These are phyloP conservation scores for Galleria mellonella DNA, from an alignment of 1,140 invertebrate species.

Conservation along the genomic window DNA sequence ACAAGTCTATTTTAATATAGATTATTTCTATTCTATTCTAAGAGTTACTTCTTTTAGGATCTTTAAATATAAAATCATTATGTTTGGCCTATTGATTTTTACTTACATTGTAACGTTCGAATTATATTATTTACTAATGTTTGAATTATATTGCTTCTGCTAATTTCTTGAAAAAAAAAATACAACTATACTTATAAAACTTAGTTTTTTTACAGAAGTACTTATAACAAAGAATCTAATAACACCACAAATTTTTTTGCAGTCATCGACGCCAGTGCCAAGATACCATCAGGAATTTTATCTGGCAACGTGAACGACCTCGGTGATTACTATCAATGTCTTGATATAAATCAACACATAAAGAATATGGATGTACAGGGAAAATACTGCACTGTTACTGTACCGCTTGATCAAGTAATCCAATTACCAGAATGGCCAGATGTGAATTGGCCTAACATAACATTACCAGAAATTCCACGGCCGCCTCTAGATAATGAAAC, in stretches of 20 bases:
- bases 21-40: too few relatives aligned
- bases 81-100: too few relatives aligned
- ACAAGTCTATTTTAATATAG: too few relatives aligned
- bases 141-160: too few relatives aligned
- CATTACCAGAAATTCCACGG: conserved; percentile 1
- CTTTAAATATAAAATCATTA: too few relatives aligned
- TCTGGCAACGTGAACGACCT: conserved; percentile 22
- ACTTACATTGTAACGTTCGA: too few relatives aligned
- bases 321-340: conserved; percentile 34
- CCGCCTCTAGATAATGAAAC: not conserved
- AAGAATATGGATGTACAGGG: conserved; percentile 18
- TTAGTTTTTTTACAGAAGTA: too few relatives aligned
- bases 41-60: too few relatives aligned
- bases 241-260: conserved; percentile 11
- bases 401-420: conserved; percentile 17
- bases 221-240: too few relatives aligned
- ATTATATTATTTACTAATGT: too few relatives aligned
- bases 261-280: conserved; percentile 31
- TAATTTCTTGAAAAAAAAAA: too few relatives aligned
- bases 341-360: conserved; percentile 15
- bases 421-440: conserved; percentile 8
- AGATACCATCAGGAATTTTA: conserved; percentile 22
- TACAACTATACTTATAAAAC: too few relatives aligned
- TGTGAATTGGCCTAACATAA: conserved; percentile 6
- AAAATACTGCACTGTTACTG: conserved; percentile 26